phyloP scores from a whole-genome alignment of 2,113 vertebrate genomes.

The Ceyx melanurus region DNA sequence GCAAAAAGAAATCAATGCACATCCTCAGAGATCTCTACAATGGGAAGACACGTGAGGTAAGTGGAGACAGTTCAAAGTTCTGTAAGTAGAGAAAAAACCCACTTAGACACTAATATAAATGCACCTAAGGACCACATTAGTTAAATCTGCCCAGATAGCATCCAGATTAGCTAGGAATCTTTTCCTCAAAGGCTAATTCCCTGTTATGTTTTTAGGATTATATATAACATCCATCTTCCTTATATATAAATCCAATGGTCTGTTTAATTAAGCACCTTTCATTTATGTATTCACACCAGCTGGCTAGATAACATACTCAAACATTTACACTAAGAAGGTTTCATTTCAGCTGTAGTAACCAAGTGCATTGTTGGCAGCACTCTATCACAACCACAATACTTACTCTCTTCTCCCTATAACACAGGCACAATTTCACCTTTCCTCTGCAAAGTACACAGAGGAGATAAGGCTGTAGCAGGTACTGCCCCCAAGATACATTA shows the following conservation, averaged over 20 bases:
- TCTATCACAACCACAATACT: rapidly evolving
- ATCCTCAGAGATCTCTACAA: not conserved
- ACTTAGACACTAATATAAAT: not conserved
- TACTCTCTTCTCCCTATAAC: not conserved
- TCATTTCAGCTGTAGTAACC: not conserved
- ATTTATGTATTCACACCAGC: not conserved
- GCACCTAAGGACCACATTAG: not conserved
- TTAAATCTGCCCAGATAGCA: not conserved
- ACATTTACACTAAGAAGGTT: not conserved
- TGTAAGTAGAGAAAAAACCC: not conserved
- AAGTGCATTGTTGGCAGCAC: not conserved
- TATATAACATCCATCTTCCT: not conserved
- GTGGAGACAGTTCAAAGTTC: not conserved
- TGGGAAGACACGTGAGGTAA: not conserved
- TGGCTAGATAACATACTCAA: not conserved
- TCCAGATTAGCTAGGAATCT: not conserved
- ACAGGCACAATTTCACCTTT: not conserved
- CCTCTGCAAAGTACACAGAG: not conserved
- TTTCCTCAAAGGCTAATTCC: not conserved
- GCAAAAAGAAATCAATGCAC: not conserved
- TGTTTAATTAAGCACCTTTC: not conserved
- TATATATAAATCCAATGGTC: not conserved
- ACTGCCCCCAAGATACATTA: not conserved
- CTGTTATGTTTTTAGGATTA: not conserved
- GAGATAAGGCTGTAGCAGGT: not conserved